Evolutionary conservation across 2,797 vertebrate species (phyloP).

Genomic region (Sylvia borin): DNA sequence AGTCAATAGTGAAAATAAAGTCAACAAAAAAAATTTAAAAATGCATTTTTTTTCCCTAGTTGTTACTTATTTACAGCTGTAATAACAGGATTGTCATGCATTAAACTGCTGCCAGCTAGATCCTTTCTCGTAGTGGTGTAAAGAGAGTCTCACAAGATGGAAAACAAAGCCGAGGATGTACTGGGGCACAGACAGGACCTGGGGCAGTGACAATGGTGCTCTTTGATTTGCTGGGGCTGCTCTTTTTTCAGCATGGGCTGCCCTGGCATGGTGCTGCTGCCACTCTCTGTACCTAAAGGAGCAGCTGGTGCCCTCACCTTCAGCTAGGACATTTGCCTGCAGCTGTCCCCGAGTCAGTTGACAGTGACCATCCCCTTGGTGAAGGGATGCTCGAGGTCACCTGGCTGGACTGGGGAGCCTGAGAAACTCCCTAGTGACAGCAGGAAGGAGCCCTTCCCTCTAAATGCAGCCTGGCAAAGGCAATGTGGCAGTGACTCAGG

Average conservation of each 20-base stretch:
- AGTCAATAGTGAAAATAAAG: slow-evolving; percentile 44
- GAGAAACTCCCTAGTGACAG: background rate
- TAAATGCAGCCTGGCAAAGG: background rate
- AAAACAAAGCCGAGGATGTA: slow-evolving; percentile 41
- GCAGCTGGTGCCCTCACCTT: slow-evolving; percentile 20
- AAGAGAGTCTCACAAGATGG: slow-evolving; percentile 24
- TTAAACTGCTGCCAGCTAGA: slow-evolving; percentile 77
- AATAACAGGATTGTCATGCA: slow-evolving; percentile 87
- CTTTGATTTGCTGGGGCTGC: background rate
- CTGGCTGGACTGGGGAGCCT: background rate
- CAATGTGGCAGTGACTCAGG: background rate
- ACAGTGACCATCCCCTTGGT: background rate
- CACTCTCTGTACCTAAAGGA: background rate
- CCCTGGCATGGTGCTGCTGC: background rate
- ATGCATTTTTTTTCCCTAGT: slow-evolving; percentile 39
- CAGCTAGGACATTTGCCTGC: background rate
- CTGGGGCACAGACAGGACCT: background rate
- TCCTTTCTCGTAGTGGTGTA: slow-evolving; percentile 34
- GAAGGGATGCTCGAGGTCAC: background rate
- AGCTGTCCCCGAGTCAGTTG: background rate
- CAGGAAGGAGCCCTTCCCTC: background rate
- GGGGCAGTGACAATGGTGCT: background rate
- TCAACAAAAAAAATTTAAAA: slow-evolving; percentile 40
- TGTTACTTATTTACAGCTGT: slow-evolving; percentile 72
- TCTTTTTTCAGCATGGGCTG: background rate